Conservation (phyloP, 2,113 vertebrate genomes). For the Anguilla japonica region DNA sequence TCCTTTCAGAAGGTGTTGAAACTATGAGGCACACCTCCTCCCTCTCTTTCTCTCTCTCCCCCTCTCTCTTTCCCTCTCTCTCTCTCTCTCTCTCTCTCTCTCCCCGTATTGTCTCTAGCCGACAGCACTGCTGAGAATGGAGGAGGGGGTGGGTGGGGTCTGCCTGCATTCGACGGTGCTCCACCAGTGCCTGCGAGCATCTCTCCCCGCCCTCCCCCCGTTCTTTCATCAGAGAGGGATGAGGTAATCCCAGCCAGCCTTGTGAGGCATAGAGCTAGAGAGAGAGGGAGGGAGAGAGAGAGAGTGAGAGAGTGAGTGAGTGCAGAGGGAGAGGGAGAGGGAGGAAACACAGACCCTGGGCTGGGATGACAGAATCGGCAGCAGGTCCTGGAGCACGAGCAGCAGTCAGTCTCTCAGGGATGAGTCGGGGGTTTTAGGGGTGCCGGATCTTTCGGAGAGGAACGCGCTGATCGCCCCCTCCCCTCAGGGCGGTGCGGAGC, state of each 20-base stretch:
- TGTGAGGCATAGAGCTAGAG: slow-evolving; percentile 67
- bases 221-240: slow-evolving; percentile 77
- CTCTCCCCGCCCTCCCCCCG: slow-evolving; percentile 54
- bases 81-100: background rate
- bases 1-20: slow-evolving; percentile 52
- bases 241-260: slow-evolving; percentile 79
- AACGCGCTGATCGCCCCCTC: slow-evolving; percentile 5
- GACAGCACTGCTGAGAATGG: background rate
- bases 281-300: slow-evolving; percentile 46
- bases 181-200: slow-evolving; percentile 23
- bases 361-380: slow-evolving; percentile 61
- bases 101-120: slow-evolving; percentile 40
- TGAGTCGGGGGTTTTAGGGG: slow-evolving; percentile 59
- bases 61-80: slow-evolving; percentile 18
- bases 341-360: slow-evolving; percentile 51
- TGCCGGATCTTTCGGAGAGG: background rate
- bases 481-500: slow-evolving; percentile 53
- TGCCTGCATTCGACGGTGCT: slow-evolving; percentile 34
- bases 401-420: slow-evolving; percentile 53
- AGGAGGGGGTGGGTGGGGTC: slow-evolving; percentile 30
- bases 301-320: slow-evolving; percentile 32
- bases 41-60: slow-evolving; percentile 16
- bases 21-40: background rate
- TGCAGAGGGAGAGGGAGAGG: slow-evolving; percentile 19
- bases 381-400: slow-evolving; percentile 48